Conservation (phyloP, 2,888 invertebrate genomes). For the Troilus luridus region DNA sequence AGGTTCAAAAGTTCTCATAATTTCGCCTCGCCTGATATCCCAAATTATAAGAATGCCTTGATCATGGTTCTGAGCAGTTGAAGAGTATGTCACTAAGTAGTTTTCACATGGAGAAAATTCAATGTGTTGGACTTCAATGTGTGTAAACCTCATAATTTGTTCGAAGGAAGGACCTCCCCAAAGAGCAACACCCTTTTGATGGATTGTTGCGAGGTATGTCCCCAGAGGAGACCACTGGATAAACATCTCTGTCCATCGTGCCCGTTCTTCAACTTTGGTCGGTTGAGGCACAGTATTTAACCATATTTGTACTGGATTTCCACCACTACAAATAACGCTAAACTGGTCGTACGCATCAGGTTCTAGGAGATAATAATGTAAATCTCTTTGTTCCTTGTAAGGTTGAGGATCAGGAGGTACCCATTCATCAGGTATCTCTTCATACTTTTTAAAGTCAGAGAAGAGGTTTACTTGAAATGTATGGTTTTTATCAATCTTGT, state of each 20-base stretch:
- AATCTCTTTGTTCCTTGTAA: slow-evolving; percentile 92
- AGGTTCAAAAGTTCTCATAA: slow-evolving; percentile 91
- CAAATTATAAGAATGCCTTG: slow-evolving; percentile 92
- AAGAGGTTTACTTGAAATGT: slow-evolving; percentile 94
- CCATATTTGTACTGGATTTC: slow-evolving; percentile 85
- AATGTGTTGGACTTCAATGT: slow-evolving; percentile 92
- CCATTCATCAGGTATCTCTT: slow-evolving; percentile 93
- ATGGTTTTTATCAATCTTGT: slow-evolving; percentile 96
- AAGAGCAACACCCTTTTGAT: slow-evolving; percentile 93
- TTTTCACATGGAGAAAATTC: slow-evolving; percentile 99
- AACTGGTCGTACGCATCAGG: slow-evolving; percentile 94
- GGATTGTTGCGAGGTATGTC: slow-evolving; percentile 96
- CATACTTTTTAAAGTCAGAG: slow-evolving; percentile 95
- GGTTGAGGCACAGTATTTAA: slow-evolving; percentile 93
- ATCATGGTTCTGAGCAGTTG: slow-evolving; percentile 76
- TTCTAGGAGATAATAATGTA: slow-evolving; percentile 93
- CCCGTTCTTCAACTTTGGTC: slow-evolving; percentile 83
- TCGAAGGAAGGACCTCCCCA: slow-evolving; percentile 97
- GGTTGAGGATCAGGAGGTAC: slow-evolving; percentile 89
- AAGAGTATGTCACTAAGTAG: slow-evolving; percentile 96
- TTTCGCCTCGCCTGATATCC: slow-evolving; percentile 95
- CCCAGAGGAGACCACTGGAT: slow-evolving; percentile 98
- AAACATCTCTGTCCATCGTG: slow-evolving; percentile 95
- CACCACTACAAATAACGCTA: slow-evolving; percentile 76
- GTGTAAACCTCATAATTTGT: slow-evolving; percentile 92